Evolutionary conservation across 2,113 vertebrate genomes (phyloP).

Genomic region (Synodontis membranacea): DNA sequence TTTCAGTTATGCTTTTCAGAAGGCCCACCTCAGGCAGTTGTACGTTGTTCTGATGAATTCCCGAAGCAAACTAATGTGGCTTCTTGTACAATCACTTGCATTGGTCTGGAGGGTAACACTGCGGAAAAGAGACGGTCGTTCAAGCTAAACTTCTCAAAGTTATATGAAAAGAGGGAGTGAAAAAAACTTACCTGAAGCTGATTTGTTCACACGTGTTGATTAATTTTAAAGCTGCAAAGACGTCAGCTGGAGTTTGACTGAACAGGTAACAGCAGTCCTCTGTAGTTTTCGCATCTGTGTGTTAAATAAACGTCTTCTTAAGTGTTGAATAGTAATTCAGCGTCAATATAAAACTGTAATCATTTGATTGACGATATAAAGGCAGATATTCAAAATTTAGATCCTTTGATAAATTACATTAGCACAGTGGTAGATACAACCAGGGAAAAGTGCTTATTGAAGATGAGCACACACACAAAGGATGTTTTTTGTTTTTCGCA

Average conservation of each 20-base stretch:
- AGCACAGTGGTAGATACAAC: neutral
- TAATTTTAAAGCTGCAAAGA: neutral
- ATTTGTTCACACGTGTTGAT: neutral
- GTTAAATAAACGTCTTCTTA: neutral
- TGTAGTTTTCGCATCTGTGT: neutral
- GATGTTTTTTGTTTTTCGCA: neutral
- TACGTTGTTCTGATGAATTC: neutral
- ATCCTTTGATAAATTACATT: neutral
- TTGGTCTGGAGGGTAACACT: neutral
- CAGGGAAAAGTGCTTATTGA: neutral
- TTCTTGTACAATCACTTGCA: neutral
- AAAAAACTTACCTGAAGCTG: neutral
- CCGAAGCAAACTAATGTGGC: neutral
- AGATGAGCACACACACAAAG: neutral
- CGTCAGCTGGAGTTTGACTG: neutral
- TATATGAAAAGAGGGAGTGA: neutral
- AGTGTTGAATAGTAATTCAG: neutral
- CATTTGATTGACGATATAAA: neutral
- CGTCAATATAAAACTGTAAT: neutral
- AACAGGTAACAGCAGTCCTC: slow-evolving; percentile 11
- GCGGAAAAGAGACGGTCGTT: neutral
- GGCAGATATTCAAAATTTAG: neutral
- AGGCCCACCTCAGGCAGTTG: neutral
- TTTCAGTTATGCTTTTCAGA: neutral
- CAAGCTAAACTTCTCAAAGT: neutral